Evolutionary conservation across 2,797 vertebrate genomes (phyloP).

Genomic region (Threskiornis aethiopicus): DNA sequence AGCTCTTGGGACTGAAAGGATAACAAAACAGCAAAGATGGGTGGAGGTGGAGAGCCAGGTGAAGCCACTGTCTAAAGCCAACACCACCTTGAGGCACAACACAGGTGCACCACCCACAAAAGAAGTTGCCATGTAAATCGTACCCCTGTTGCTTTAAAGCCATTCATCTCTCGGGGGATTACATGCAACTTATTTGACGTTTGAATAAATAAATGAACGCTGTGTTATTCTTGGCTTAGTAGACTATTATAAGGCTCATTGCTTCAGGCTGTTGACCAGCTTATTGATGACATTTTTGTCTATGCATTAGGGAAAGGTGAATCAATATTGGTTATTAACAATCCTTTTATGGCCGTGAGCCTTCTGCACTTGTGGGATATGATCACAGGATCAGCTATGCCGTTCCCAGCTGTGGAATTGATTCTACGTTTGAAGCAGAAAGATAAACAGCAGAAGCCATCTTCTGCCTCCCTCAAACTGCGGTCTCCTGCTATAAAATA

Average conservation of each 20-base stretch:
- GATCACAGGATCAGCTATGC: background rate
- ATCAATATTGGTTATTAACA: constrained; percentile 45
- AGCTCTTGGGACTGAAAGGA: background rate
- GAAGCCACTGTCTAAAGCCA: background rate
- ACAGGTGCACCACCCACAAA: accelerated
- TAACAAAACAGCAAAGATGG: background rate
- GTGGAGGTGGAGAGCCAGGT: background rate
- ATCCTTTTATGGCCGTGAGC: background rate
- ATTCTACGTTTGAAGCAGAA: background rate
- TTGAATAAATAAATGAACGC: background rate
- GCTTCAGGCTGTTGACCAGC: background rate
- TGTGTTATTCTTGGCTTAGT: constrained; percentile 23
- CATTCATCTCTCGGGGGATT: background rate
- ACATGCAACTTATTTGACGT: background rate
- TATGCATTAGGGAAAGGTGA: background rate
- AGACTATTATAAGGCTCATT: background rate
- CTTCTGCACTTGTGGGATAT: background rate
- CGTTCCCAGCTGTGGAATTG: background rate
- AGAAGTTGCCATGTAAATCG: background rate
- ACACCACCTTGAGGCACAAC: accelerated
- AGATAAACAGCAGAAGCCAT: background rate
- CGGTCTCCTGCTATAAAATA: background rate
- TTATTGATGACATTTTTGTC: constrained; percentile 23
- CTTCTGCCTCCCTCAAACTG: background rate
- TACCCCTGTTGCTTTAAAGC: background rate